Percentiles rank a stretch among this genome's conserved stretches.
Conservation (phyloP, 2,888 invertebrate genomes). For the Lampropteryx suffumata region DNA sequence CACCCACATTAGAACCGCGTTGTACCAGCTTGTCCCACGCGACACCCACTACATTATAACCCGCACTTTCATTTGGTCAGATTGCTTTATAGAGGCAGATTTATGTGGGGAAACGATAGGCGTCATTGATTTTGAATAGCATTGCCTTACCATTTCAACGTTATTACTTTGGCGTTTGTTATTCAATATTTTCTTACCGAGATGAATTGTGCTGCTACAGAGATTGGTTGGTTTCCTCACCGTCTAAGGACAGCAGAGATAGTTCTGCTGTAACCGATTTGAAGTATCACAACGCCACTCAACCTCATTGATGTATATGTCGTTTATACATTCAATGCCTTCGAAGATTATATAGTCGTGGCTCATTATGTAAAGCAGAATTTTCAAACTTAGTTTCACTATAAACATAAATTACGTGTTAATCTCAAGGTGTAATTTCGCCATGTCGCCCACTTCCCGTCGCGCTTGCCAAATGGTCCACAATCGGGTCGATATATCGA, state of each 20-base stretch:
- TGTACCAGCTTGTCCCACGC: slow-evolving; percentile 63
- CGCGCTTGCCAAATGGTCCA: slow-evolving; percentile 66
- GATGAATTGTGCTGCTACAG: neutral
- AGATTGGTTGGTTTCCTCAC: neutral
- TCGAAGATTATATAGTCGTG: neutral
- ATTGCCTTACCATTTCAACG: slow-evolving; percentile 15
- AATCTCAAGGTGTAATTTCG: slow-evolving; percentile 40
- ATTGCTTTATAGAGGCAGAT: slow-evolving; percentile 62
- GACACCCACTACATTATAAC: slow-evolving; percentile 57
- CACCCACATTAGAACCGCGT: slow-evolving; percentile 60
- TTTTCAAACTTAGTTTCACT: slow-evolving; percentile 8
- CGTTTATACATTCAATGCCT: neutral
- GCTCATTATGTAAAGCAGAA: slow-evolving; percentile 1
- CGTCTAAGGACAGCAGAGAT: neutral
- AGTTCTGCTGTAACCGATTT: neutral
- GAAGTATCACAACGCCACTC: neutral
- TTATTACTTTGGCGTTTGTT: slow-evolving; percentile 14
- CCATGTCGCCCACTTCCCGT: slow-evolving; percentile 60
- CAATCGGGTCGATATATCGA: slow-evolving; percentile 50
- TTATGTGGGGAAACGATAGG: slow-evolving; percentile 53
- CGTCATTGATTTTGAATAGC: slow-evolving; percentile 28
- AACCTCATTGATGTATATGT: neutral
- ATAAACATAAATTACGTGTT: slow-evolving; percentile 12
- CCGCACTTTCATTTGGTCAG: slow-evolving; percentile 67
- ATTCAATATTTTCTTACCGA: neutral